A percentile compares a stretch with the other conserved stretches of the same genome.
Conservation (phyloP, 2,113 vertebrate species). For the Mobula birostris region DNA sequence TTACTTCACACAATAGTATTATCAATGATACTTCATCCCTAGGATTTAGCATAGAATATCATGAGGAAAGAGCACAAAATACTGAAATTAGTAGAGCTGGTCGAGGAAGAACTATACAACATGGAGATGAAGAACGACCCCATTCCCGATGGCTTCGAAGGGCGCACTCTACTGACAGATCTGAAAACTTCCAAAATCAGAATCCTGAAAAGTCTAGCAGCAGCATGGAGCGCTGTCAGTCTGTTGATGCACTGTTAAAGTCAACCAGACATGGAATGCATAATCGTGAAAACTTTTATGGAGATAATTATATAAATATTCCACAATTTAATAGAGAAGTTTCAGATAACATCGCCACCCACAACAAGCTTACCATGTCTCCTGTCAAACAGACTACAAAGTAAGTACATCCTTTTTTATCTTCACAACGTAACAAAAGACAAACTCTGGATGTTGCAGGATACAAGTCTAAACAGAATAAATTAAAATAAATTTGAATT, state of each 20-base stretch:
- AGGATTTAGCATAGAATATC: slow-evolving; percentile 55
- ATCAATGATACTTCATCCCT: slow-evolving; percentile 50
- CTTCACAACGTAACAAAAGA: neutral
- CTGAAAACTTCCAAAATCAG: slow-evolving; percentile 49
- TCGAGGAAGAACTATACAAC: slow-evolving; percentile 51
- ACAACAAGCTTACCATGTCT: slow-evolving; percentile 57
- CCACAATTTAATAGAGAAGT: slow-evolving; percentile 63
- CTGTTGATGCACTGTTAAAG: slow-evolving; percentile 68
- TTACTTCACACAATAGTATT: slow-evolving; percentile 59
- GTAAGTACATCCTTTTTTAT: slow-evolving; percentile 56
- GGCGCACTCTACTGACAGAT: slow-evolving; percentile 84
- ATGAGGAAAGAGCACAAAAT: slow-evolving; percentile 50
- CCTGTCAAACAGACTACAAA: slow-evolving; percentile 65
- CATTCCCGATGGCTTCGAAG: slow-evolving; percentile 81
- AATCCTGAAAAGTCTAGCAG: slow-evolving; percentile 43
- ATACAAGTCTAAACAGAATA: neutral
- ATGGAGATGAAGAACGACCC: slow-evolving; percentile 56
- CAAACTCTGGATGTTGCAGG: neutral
- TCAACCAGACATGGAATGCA: slow-evolving; percentile 48
- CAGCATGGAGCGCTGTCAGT: slow-evolving; percentile 70
- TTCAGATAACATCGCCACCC: slow-evolving; percentile 46
- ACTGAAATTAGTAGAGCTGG: slow-evolving; percentile 45
- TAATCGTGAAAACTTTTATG: slow-evolving; percentile 52
- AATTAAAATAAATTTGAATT: neutral
- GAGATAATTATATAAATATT: slow-evolving; percentile 50